phyloP scores from a whole-genome alignment of 2,797 vertebrate genomes.

The Nannoperca australis region DNA sequence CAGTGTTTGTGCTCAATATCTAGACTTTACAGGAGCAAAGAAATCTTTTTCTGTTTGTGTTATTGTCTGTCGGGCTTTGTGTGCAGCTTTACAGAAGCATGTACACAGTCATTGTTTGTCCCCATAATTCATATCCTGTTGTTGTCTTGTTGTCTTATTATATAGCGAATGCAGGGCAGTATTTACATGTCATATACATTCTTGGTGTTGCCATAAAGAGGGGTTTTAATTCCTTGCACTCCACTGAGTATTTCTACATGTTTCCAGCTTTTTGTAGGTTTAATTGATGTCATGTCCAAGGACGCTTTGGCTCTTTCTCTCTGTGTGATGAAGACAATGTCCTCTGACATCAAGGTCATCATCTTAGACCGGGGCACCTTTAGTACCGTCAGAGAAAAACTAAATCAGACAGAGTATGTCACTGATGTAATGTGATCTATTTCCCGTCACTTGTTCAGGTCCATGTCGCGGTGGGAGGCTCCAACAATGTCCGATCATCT shows the following conservation, averaged over 20 bases:
- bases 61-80: background rate
- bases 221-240: background rate
- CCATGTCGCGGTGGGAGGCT: background rate
- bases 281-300: background rate
- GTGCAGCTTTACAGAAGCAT: background rate
- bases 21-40: conserved; percentile 1
- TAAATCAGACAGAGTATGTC: background rate
- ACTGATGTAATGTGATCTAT: background rate
- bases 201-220: background rate
- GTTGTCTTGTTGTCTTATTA: background rate
- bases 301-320: background rate
- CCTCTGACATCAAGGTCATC: background rate
- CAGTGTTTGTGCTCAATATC: background rate
- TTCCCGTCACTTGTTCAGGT: background rate
- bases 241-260: background rate
- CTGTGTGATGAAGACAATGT: background rate
- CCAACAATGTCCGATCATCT: no score
- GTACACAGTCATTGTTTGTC: background rate
- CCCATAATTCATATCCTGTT: background rate
- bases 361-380: background rate
- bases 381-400: background rate
- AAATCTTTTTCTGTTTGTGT: background rate
- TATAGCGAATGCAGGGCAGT: background rate
- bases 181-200: rapidly evolving
- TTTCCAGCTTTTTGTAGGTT: background rate